Base-by-base conservation (phyloP, 2,888 invertebrate species). In the Endomychus coccineus region DNA sequence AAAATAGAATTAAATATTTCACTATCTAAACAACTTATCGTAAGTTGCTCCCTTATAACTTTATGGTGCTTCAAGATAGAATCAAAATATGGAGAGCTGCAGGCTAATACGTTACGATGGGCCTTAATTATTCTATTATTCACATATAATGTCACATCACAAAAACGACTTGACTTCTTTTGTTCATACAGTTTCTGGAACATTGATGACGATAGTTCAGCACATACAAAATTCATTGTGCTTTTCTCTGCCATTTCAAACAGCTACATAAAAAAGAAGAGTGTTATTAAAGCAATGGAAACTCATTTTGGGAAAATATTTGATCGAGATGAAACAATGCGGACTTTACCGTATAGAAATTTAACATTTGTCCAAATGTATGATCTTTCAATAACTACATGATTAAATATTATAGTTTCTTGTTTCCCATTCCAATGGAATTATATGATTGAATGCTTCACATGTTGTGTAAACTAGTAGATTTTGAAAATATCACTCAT, bases 61-160 rank as follows among this genome's bases (percentile, higher is more conserved):
- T 71, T 71, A 48, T 67, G 67, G 43, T 68, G 67, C 44, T 73
- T 73, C 42, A 78, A 61, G 36, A 77, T 71, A 12, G 76, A 71
- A 52, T 77, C 77, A 53, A 80, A 76, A 56, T 76, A 77, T 1
- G 78, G 77, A 37, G 77, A 77, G 56, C 73, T 74, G 7, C 76
- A 72, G 2, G 78, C 76, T 33, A 80, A 58, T 35, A 80, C 73
- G 58, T 72, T 74, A 27, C 77, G 68, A 58, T 79, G 79, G 9
- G 76, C 75, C 47, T 69, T 68, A 46, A 77, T 71, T 42, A 71
- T 66, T 48, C 68, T 69, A 31, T 71, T 74, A 49, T 74, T 71
- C 5, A 78, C 75, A 49, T 73, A 69, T 6, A 79, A 62, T 6
- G 73, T 69, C 6, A 77, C 67, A 59, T 78, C 77, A 58, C 77